Evolutionary conservation across 2,797 vertebrate genomes (phyloP), one percentile per base, ranked within the genome.

Genomic region (Enteromius treurensis): DNA sequence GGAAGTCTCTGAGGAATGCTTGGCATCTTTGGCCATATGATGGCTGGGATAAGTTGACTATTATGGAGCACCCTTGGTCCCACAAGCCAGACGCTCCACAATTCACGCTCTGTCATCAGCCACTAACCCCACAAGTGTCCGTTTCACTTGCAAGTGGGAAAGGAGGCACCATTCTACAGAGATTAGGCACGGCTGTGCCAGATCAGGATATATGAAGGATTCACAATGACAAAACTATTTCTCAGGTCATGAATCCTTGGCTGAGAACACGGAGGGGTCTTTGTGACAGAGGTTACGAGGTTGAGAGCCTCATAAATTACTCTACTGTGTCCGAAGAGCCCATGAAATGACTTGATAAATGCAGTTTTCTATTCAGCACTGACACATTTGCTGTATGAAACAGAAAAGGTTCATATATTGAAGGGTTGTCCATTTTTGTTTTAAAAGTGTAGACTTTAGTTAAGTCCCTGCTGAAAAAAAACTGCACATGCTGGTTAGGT

Each of bases 21-120:
- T 76, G 87, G 88, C 83, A 89, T 89, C 83, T 79, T 55, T 71
- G 37, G 34, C 26, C 60, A 82, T 67, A 79, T 81, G 80, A 64
- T 81, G 55, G 47, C 69, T 21, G 5, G 74, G 80, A 87, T 83
- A 84, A 80, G 83, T 71, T 83, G 79, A 85, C 84, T 71, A 86
- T 86, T 88, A 88, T 62, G 67, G 77, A 84, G 37, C n/a, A 77
- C 65, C 21, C 37, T 71, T 55, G 51, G 49, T 80, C 70, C 64
- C 40, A 3, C 29, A 77, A 68, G 49, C 78, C 64, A 17, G 8
- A 65, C 17, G 2, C 85, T 32, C 74, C 81, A 86, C 81, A 86
- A 79, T 80, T 85, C 62, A 84, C 4, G 7, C 58, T 53, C 73
- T 76, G 82, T 84, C 87, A 84, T 70, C 78, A 78, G 79, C 83